Evolutionary conservation across 2,113 vertebrate species (phyloP).

Genomic region (Phalacrocorax aristotelis): DNA sequence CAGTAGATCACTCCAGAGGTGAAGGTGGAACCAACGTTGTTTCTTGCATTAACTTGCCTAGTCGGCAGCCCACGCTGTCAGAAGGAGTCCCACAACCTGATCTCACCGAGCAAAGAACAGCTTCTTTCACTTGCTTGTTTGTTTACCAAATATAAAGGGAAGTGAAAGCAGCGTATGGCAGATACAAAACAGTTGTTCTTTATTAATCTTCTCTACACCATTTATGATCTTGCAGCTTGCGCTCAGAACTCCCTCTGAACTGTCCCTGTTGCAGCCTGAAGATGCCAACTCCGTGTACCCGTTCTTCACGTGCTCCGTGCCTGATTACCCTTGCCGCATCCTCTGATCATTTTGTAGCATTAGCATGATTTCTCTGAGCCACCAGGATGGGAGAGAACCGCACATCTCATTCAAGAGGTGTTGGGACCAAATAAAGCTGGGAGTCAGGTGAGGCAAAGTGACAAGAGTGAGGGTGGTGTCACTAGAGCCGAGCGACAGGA

Average conservation of each 20-base stretch:
- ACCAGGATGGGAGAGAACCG: fast-evolving
- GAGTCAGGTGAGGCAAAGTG: not conserved
- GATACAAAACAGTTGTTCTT: too few relatives aligned
- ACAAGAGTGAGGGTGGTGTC: fast-evolving
- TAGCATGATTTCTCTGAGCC: not conserved
- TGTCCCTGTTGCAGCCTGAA: not conserved
- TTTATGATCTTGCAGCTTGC: not conserved
- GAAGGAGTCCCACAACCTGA: too few relatives aligned
- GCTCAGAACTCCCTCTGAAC: not conserved
- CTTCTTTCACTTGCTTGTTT: fast-evolving
- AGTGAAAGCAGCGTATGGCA: not conserved
- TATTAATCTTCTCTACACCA: fast-evolving
- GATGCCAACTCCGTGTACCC: not conserved
- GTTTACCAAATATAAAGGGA: not conserved
- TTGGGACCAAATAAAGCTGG: too few relatives aligned
- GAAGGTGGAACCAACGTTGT: not conserved
- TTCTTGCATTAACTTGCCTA: fast-evolving
- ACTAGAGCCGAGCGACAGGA: too few relatives aligned
- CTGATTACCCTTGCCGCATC: fast-evolving
- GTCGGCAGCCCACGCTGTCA: too few relatives aligned
- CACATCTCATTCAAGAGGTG: fast-evolving
- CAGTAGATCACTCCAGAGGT: not conserved
- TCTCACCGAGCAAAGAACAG: fast-evolving
- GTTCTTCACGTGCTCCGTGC: fast-evolving
- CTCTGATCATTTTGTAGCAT: fast-evolving